Base-by-base conservation (phyloP, 2,888 invertebrate genomes). In the Lypha dubia region DNA sequence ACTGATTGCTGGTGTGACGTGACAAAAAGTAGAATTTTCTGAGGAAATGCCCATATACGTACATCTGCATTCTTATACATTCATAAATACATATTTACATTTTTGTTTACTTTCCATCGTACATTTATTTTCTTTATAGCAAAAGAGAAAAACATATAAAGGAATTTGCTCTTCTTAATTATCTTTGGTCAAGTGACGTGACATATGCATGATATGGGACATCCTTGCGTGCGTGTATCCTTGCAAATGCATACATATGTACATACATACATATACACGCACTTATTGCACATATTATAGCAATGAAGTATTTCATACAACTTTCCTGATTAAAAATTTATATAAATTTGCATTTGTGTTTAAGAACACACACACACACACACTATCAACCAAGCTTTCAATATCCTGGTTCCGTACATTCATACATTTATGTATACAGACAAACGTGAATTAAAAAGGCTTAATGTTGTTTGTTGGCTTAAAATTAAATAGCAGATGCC, bases 81-180 rank as follows among this genome's bases (percentile, higher is more conserved):
- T n/a, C n/a, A n/a, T n/a, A 20, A 5, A 46, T 20, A 20, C 4
- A 22, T 22, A 6, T 51, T 3, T 24, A 13, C 24, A 15, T 53
- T 22, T 38, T 67, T 65, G 32, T 28, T 17, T 46, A 15, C 20
- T 11, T 32, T 67, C 49, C 67, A 17, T n/a, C 20, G 7, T 22
- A n/a, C n/a, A 24, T 68, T 58, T 15, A 6, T 46, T 41, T 41
- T 44, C 17, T 20, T 28, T 44, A 56, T 58, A 38, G 20, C 4
- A 13, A 3, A 20, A 63, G 20, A 41, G 11, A 5, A n/a, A n/a
- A n/a, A n/a, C n/a, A n/a, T n/a, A n/a, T n/a, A 32, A 44, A 5
- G 20, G n/a, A 20, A 22, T 63, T 76, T 67, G 35, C 17, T 76
- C 9, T 56, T 68, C 76, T 80, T 73, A 80, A 84, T 80, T 84